phyloP scores from a whole-genome alignment of 2,113 vertebrate species.

The Gymnocephalus cernua region DNA sequence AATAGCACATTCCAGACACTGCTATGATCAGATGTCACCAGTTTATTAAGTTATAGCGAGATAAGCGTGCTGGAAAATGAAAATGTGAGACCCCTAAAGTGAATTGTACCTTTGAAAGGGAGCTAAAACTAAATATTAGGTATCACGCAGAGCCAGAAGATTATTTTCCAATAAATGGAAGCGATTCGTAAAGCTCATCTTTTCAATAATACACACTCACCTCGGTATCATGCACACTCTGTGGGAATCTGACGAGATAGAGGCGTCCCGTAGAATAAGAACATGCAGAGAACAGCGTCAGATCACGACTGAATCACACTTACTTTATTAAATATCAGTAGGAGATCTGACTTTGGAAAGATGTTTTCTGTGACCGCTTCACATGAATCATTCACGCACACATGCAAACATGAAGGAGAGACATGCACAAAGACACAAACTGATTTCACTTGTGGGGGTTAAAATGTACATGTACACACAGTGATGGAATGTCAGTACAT shows the following conservation, averaged over 20 bases:
- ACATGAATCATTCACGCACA: not conserved
- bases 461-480: not conserved
- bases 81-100: slow-evolving; percentile 17
- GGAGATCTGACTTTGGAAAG: slow-evolving; percentile 20
- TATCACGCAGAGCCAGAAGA: slow-evolving; percentile 15
- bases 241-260: not conserved
- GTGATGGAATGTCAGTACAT: too few species aligned
- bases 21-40: slow-evolving; percentile 26
- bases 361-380: not conserved
- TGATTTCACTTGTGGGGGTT: not conserved
- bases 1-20: not conserved
- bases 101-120: slow-evolving; percentile 28
- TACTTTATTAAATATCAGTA: slow-evolving; percentile 4
- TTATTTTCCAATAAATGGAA: slow-evolving; percentile 46
- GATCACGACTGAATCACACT: slow-evolving; percentile 11
- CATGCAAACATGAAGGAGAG: too few species aligned
- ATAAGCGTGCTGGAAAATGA: slow-evolving; percentile 35
- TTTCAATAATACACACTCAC: slow-evolving; percentile 24
- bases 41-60: slow-evolving; percentile 38
- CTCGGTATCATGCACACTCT: not conserved
- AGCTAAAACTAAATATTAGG: slow-evolving; percentile 15
- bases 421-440: not conserved
- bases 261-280: slow-evolving; percentile 13
- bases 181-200: slow-evolving; percentile 3
- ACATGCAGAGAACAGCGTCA: not conserved